These are phyloP conservation scores for Phortica magna DNA, from an alignment of 2,888 invertebrate genomes.

Conservation along the genomic window DNA sequence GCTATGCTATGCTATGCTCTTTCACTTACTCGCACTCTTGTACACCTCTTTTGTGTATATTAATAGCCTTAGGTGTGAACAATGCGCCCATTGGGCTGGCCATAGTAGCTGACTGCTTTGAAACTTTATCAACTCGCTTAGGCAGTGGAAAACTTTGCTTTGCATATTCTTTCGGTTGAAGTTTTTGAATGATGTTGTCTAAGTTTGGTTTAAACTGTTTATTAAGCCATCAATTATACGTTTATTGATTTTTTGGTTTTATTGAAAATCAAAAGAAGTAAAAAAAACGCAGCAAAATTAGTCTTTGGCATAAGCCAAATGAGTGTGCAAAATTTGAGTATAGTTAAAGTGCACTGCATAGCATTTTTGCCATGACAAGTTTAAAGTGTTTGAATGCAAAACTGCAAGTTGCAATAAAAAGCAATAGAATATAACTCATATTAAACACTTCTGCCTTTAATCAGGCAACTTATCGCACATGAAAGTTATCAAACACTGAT, in stretches of 20 bases:
- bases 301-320: not conserved
- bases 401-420: no score
- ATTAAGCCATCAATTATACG: conserved; percentile 64
- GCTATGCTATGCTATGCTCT: not conserved
- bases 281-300: not conserved
- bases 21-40: not conserved
- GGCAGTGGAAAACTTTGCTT: conserved; percentile 40
- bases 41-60: not conserved
- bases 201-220: conserved; percentile 60
- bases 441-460: no score
- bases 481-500: no score
- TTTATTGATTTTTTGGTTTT: conserved; percentile 51
- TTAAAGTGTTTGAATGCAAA: no score
- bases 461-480: no score
- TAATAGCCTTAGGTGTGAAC: conserved; percentile 45
- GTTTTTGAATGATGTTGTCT: conserved; percentile 57
- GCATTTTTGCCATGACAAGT: no score
- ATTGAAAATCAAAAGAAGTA: not conserved
- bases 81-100: conserved; percentile 64
- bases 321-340: not conserved
- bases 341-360: no score
- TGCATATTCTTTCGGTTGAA: conserved; percentile 63
- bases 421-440: no score
- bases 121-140: conserved; percentile 31
- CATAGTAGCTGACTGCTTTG: conserved; percentile 39